A percentile compares a stretch with the other conserved stretches of the same genome.
Evolutionary conservation across 2,113 vertebrate genomes (phyloP).

Genomic region (Penelope pileata): DNA sequence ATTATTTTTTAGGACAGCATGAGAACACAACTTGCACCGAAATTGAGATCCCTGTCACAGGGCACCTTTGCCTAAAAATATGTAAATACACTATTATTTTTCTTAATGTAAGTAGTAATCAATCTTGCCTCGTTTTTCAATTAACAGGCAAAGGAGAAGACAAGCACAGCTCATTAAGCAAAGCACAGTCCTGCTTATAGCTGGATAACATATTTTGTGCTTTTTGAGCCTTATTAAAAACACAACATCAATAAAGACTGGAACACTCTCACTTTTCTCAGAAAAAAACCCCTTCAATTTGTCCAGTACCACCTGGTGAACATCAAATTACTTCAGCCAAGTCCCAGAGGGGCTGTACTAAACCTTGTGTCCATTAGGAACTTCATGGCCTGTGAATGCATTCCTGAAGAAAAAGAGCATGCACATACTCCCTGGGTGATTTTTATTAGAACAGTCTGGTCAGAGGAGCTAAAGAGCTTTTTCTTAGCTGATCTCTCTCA

Average conservation of each 20-base stretch:
- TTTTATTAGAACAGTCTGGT: background rate
- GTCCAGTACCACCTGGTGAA: background rate
- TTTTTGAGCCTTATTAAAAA: background rate
- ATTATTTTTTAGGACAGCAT: background rate
- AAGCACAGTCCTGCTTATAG: background rate
- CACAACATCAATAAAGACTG: background rate
- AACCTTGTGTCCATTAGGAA: background rate
- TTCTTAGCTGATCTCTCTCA: background rate
- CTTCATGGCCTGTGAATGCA: fast-evolving
- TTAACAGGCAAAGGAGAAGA: background rate
- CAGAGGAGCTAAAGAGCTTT: background rate
- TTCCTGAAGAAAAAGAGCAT: background rate
- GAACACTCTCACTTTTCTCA: background rate
- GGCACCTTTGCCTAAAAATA: background rate
- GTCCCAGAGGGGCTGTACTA: background rate
- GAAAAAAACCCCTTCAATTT: background rate
- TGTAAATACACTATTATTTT: background rate
- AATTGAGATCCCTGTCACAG: background rate
- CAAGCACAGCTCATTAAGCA: background rate
- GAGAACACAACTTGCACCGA: background rate
- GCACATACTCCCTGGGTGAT: background rate
- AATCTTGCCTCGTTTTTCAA: background rate
- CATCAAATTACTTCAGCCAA: background rate
- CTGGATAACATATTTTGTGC: background rate
- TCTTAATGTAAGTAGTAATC: background rate